Conservation (phyloP, 1,140 invertebrate genomes). For the Mactra quadrangularis region DNA sequence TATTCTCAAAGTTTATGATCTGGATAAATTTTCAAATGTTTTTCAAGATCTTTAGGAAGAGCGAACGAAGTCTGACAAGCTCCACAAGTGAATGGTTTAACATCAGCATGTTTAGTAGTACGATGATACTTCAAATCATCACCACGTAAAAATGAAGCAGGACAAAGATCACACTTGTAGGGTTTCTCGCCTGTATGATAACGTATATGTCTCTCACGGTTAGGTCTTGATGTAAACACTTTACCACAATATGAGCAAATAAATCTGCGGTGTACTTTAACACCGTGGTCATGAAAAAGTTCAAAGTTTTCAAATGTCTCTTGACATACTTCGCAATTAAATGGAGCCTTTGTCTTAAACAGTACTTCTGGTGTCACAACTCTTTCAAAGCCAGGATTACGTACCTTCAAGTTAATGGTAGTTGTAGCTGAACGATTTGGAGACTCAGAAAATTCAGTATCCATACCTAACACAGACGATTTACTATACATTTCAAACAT, state of each 20-base stretch:
- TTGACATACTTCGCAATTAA: conserved; percentile 70
- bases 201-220: conserved; percentile 79
- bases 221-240: conserved; percentile 79
- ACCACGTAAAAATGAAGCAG: conserved; percentile 75
- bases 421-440: conserved; percentile 5
- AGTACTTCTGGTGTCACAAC: conserved; percentile 71
- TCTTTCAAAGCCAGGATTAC: conserved; percentile 70
- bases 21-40: conserved; percentile 65
- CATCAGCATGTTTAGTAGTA: conserved; percentile 77
- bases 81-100: conserved; percentile 71
- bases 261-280: conserved; percentile 70
- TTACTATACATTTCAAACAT: conserved; percentile 15
- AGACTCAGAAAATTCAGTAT: conserved; percentile 31
- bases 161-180: conserved; percentile 78
- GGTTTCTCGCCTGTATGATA: conserved; percentile 81
- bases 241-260: conserved; percentile 80
- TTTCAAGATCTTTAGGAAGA: conserved; percentile 75
- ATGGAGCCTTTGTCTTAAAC: conserved; percentile 67
- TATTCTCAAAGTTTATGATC: conserved; percentile 44
- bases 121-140: conserved; percentile 80
- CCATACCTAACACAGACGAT: conserved; percentile 29
- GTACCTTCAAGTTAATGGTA: conserved; percentile 54
- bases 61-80: conserved; percentile 71
- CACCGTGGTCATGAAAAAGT: conserved; percentile 73
- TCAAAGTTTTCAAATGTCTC: conserved; percentile 70